These are phyloP conservation scores for Therioaphis trifolii DNA, from an alignment of 2,888 invertebrate species.

Conservation along the genomic window DNA sequence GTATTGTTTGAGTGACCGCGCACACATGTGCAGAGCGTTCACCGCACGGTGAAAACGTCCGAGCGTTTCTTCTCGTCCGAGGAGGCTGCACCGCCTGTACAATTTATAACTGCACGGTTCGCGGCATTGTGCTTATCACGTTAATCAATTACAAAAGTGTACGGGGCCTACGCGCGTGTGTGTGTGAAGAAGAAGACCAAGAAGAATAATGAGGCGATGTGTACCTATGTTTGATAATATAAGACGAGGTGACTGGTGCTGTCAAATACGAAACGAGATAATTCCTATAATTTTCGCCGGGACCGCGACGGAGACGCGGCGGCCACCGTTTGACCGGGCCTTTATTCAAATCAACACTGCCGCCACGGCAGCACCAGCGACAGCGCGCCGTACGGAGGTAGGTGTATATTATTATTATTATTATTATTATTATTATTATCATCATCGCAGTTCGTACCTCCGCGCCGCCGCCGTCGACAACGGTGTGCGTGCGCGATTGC, in stretches of 20 bases:
- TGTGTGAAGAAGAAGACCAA: background rate
- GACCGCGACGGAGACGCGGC: background rate
- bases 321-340: background rate
- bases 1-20: too few relatives aligned
- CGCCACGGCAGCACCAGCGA: background rate
- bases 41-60: too few relatives aligned
- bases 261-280: conserved; percentile 52
- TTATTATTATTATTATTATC: conserved; percentile 45
- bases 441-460: background rate
- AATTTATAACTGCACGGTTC: background rate
- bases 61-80: too few relatives aligned
- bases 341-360: conserved; percentile 25
- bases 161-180: background rate
- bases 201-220: background rate
- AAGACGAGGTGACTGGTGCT: background rate
- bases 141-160: conserved; percentile 35
- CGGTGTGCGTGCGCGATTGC: conserved; percentile 16
- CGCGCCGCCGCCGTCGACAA: background rate
- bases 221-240: background rate
- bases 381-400: background rate
- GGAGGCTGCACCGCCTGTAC: too few relatives aligned
- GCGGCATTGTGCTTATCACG: conserved; percentile 35
- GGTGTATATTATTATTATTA: background rate
- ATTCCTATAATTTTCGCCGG: conserved; percentile 57
- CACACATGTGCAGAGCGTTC: too few relatives aligned